Conservation (phyloP, 2,888 invertebrate species). For the Theodoxus fluviatilis region DNA sequence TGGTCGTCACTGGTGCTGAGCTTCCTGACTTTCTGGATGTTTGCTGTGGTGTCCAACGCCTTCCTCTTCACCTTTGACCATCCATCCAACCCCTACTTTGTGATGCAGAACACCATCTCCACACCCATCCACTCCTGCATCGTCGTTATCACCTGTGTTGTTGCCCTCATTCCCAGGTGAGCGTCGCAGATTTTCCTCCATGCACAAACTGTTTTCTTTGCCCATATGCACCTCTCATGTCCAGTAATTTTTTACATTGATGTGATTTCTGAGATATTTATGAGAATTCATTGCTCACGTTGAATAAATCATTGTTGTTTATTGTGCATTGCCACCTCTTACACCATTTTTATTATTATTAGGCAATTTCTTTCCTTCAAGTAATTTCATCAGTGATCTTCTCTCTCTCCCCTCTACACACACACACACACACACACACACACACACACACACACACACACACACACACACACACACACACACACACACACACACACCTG, state of each 20-base stretch:
- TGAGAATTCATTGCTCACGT: too few species aligned
- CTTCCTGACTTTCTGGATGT: constrained; percentile 79
- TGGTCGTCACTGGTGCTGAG: constrained; percentile 70
- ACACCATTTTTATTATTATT: too few species aligned
- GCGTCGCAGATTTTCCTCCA: constrained; percentile 13
- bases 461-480: constrained; percentile 22
- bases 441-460: not conserved
- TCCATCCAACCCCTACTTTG: constrained; percentile 86
- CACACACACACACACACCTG: constrained; percentile 11
- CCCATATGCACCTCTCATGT: not conserved
- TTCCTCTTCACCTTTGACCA: constrained; percentile 82
- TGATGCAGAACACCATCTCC: constrained; percentile 79
- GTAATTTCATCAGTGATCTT: not conserved
- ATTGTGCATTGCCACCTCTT: too few species aligned
- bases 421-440: constrained; percentile 9
- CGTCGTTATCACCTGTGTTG: constrained; percentile 77
- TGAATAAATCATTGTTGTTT: too few species aligned
- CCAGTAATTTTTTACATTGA: too few species aligned
- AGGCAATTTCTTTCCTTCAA: too few species aligned
- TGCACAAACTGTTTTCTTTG: not conserved
- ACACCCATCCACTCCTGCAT: constrained; percentile 84
- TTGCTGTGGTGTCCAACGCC: constrained; percentile 84
- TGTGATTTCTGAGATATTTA: too few species aligned
- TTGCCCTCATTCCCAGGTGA: constrained; percentile 69
- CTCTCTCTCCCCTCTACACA: not conserved